Evolutionary conservation across 2,113 vertebrate species (phyloP), one percentile per base, ranked within the genome.

Genomic region (Dermatemys mawii): DNA sequence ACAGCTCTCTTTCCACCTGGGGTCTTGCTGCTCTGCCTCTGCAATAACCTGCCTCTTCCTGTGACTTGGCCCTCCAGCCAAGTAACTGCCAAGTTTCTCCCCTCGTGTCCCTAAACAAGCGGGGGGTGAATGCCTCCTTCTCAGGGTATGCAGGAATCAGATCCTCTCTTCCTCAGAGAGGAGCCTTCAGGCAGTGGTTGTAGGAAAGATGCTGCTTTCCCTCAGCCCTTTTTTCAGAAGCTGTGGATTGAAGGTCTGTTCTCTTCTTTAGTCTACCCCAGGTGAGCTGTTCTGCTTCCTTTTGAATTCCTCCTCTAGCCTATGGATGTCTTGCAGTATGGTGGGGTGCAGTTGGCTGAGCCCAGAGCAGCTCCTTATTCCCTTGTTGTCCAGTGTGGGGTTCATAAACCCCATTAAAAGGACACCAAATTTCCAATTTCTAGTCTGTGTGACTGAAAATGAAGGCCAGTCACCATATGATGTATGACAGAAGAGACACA

Each of bases 401-500:
- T n/a, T 63, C 19, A 32, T 63, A n/a, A 17, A 63, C 16, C 32
- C 60, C 14, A 32, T 63, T 63, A 63, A 32, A n/a, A 63, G 32
- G 32, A 17, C 32, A 35, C 14, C 8, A 48, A 2, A 51, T 90
- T 92, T 92, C 83, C 21, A 44, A 46, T 49, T 35, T 1, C 0
- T 35, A 67, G 13, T 81, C 10, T 49, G 90, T 86, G 78, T 46
- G 79, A 44, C 44, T 49, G 70, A 6, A 2, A 60, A 16, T 16
- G 2, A 9, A 81, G 38, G 5, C 2, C 16, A 11, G 51, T 1
- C 22, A 78, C 79, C 0, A 0, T 9, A 26, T 1, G 4, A 10
- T 5, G 7, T 0, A 0, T 5, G 21, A 10, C 6, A 70, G n/a
- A 86, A 76, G 26, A 49, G 9, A 54, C n/a, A 53, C 82, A 24